A percentile compares a stretch with the other conserved stretches of the same genome.
phyloP scores from a whole-genome alignment of 2,113 vertebrate species.

The Brevimyrus niger region DNA sequence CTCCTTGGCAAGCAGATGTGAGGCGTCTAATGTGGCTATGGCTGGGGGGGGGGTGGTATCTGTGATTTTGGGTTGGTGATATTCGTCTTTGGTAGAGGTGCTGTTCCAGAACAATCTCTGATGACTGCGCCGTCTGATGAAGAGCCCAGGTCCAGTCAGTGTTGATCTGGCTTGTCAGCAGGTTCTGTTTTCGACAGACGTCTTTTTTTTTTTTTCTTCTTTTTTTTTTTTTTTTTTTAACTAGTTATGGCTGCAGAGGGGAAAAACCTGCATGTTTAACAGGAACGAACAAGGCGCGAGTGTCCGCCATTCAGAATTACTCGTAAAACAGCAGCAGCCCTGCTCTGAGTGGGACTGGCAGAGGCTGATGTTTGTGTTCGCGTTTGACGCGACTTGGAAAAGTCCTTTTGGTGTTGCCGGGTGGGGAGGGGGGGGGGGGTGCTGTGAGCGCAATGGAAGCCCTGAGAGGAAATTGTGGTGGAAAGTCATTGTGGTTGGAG shows the following conservation, averaged over 20 bases:
- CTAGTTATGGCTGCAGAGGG: background rate
- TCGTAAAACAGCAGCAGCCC: background rate
- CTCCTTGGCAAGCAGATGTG: background rate
- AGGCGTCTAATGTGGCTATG: background rate
- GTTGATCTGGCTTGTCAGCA: slow-evolving; percentile 2
- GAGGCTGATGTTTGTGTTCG: background rate
- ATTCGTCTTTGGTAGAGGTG: background rate
- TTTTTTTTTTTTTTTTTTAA: background rate
- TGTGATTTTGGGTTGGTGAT: background rate
- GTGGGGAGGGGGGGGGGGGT: background rate
- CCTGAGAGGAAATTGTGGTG: slow-evolving; percentile 8
- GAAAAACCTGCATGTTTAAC: background rate
- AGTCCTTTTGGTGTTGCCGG: background rate
- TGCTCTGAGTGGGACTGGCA: background rate
- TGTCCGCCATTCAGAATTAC: background rate
- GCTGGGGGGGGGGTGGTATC: background rate
- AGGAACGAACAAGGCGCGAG: background rate
- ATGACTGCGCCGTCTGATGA: background rate
- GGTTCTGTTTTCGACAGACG: background rate
- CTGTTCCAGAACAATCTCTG: background rate
- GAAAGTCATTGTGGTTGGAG: slow-evolving; percentile 9
- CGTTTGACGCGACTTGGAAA: background rate
- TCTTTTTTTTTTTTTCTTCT: background rate
- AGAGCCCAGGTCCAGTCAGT: background rate
- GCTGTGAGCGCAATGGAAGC: background rate